Percentiles rank a stretch among this genome's conserved stretches.
Evolutionary conservation across 1,140 invertebrate species (phyloP).

Genomic region (Penaeus vannamei): DNA sequence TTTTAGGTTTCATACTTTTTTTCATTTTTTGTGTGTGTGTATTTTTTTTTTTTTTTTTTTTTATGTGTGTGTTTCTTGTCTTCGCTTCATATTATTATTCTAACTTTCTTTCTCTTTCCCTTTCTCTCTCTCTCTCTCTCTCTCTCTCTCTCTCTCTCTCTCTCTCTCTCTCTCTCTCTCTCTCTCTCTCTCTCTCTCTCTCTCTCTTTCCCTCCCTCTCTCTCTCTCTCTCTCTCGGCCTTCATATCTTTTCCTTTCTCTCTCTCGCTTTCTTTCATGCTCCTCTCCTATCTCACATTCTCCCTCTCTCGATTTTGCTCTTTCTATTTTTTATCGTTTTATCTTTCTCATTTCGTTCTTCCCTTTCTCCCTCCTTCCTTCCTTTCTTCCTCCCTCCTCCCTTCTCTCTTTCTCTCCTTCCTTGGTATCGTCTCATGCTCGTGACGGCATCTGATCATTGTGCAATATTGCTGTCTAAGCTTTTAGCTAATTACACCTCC

Average conservation of each 20-base stretch:
- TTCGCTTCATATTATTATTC: too few relatives aligned
- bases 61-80: too few relatives aligned
- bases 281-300: neutral
- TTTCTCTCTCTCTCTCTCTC: neutral
- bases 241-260: too few relatives aligned
- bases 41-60: too few relatives aligned
- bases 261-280: neutral
- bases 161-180: neutral
- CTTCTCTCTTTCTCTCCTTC: neutral
- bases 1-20: too few relatives aligned
- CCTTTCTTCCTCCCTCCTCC: neutral
- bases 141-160: neutral
- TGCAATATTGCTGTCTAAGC: too few relatives aligned
- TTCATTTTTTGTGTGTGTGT: too few relatives aligned
- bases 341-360: neutral
- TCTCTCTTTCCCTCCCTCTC: neutral
- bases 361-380: neutral
- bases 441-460: too few relatives aligned
- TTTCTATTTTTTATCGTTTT: neutral
- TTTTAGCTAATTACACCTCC: too few relatives aligned
- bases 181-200: constrained; percentile 19
- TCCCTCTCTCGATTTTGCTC: neutral
- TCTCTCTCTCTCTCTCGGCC: neutral
- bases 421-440: too few relatives aligned
- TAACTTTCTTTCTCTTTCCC: too few relatives aligned